Percentiles rank a stretch among this genome's conserved stretches.
Evolutionary conservation across 2,888 invertebrate genomes (phyloP).

Genomic region (Altica lythri): DNA sequence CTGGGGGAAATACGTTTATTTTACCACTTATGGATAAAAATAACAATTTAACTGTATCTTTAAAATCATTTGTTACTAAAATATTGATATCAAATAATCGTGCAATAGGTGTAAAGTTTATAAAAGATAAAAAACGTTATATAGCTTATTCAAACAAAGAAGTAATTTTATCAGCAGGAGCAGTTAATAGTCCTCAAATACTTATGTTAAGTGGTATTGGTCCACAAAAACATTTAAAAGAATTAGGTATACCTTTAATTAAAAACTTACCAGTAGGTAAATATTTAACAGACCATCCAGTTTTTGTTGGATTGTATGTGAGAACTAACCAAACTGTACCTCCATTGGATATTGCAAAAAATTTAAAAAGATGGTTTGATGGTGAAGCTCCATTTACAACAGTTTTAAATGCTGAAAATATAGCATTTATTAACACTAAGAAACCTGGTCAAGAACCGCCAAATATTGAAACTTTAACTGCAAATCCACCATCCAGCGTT

Average conservation of each 20-base stretch:
- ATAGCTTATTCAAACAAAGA: constrained; percentile 65
- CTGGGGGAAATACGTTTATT: constrained; percentile 66
- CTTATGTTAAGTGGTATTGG: constrained; percentile 48
- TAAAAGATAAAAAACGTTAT: constrained; percentile 55
- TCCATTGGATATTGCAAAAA: not conserved
- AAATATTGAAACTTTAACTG: constrained; percentile 7
- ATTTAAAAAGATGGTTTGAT: constrained; percentile 6
- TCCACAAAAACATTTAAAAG: constrained; percentile 37
- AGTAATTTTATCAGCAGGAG: constrained; percentile 76
- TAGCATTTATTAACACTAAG: constrained; percentile 21
- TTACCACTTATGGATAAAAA: constrained; percentile 58
- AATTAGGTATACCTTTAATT: constrained; percentile 38
- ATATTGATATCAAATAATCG: constrained; percentile 59
- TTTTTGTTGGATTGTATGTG: constrained; percentile 37
- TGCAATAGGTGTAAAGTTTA: constrained; percentile 63
- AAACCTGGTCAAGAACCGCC: constrained; percentile 1
- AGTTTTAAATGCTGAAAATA: constrained; percentile 9
- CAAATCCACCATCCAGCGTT: constrained; percentile 4
- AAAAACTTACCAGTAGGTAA: constrained; percentile 44
- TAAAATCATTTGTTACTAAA: constrained; percentile 61
- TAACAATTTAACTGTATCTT: constrained; percentile 63
- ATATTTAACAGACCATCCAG: constrained; percentile 42
- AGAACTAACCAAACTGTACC: constrained; percentile 15
- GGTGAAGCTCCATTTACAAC: constrained; percentile 10
- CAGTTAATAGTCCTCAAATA: constrained; percentile 65